Evolutionary conservation across 2,797 vertebrate genomes (phyloP), one percentile per base, ranked within the genome.

Genomic region (Microctenopoma steveboyesi): DNA sequence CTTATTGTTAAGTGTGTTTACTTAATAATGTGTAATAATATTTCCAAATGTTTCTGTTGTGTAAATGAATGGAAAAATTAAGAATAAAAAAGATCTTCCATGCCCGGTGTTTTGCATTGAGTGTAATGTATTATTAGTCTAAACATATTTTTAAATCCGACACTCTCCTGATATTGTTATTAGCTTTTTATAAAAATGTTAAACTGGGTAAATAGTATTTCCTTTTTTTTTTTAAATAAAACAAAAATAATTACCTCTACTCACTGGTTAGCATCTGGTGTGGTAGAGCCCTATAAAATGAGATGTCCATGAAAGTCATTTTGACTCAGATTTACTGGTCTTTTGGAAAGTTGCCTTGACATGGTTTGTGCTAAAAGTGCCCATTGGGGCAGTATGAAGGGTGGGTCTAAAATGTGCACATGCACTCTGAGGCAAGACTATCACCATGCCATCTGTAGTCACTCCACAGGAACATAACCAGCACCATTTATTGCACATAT

Each of bases 401-500:
- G 86, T 85, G 82, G 86, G 83, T 89, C 85, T 80, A 85, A 86
- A 88, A 82, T 78, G 79, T 79, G 86, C 86, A 84, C 87, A 81
- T 71, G 70, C 82, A 80, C 81, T 78, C 69, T 37, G 79, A 89
- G 72, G 84, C 81, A 84, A 85, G 76, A 84, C 89, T 86, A 89
- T 89, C 93, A 92, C 87, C 84, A 86, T 45, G 72, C 93, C 94
- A 94, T 95, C 93, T 95, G 94, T 86, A 91, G 85, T 87, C 88
- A 83, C 91, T 91, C 93, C 89, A 89, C 91, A 88, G 92, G 92
- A 93, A 92, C 89, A 91, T 91, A 93, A 93, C 89, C 89, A 94
- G 91, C 87, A 87, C 79, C 92, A 92, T 94, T 94, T 93, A 94
- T 92, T 92, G 90, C 91, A 93, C 93, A 94, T 93, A 94, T 92